Percentiles rank a stretch among this genome's conserved stretches.
These are phyloP conservation scores for Orientallactaga sibirica DNA, from an alignment of 2,797 vertebrate species.

Conservation along the genomic window DNA sequence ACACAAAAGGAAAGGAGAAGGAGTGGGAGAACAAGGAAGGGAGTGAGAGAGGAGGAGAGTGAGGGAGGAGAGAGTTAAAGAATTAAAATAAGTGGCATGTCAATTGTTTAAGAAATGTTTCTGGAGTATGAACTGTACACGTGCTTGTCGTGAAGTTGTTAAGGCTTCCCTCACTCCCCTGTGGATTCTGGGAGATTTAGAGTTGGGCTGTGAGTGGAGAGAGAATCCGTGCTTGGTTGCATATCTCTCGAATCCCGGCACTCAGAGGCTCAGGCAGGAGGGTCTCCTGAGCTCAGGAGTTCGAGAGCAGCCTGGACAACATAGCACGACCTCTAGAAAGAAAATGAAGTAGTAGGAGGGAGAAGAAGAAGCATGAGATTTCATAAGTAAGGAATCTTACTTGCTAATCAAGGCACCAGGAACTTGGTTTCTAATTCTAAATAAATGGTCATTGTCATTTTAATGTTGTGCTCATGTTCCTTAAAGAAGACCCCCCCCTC, in stretches of 20 bases:
- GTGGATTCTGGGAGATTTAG: neutral
- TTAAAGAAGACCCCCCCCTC: neutral
- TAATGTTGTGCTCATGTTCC: neutral
- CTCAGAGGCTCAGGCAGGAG: no score
- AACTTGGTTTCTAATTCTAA: slow-evolving; percentile 11
- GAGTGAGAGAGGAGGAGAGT: no score
- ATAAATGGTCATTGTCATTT: neutral
- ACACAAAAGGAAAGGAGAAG: no score
- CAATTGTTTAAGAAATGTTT: neutral
- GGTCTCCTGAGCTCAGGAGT: neutral
- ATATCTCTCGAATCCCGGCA: no score
- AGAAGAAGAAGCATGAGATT: neutral
- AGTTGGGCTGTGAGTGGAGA: neutral
- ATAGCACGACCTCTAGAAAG: neutral
- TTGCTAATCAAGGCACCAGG: neutral
- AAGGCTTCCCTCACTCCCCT: neutral
- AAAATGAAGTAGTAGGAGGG: neutral
- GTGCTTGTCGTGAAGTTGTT: neutral
- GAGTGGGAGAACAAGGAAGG: no score
- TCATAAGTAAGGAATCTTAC: neutral
- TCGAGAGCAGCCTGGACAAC: neutral
- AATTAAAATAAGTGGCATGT: neutral
- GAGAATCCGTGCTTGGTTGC: no score
- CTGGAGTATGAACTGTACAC: neutral
- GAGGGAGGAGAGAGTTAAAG: no score